A percentile compares a stretch with the other conserved stretches of the same genome.
Conservation (phyloP, 37 sponge, comb jelly and placozoan species). For the Beroe forskalii region DNA sequence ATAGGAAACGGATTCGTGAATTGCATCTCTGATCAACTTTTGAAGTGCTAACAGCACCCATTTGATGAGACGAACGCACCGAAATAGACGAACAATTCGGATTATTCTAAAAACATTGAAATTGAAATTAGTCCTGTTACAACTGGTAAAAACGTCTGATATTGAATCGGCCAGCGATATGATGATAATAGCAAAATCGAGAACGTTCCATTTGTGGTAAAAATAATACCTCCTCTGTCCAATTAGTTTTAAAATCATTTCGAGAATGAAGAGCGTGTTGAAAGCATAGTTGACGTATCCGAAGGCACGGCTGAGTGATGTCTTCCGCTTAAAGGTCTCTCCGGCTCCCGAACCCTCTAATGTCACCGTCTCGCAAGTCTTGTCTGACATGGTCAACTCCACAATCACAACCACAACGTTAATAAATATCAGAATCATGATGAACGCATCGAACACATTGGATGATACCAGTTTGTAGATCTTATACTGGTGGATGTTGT, state of each 20-base stretch:
- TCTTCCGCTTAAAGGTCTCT: background rate
- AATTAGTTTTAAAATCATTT: conserved; percentile 75
- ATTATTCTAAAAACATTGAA: conserved; percentile 69
- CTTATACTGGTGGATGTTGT: conserved; percentile 43
- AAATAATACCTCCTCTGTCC: conserved; percentile 85
- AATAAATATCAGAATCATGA: conserved; percentile 71
- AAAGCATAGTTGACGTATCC: conserved; percentile 72
- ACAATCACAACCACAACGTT: conserved; percentile 71
- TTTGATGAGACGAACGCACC: conserved; percentile 67
- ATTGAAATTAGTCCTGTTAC: background rate
- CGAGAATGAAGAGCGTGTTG: conserved; percentile 71
- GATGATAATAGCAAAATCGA: conserved; percentile 76
- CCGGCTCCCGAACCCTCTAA: conserved; percentile 30
- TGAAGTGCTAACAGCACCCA: conserved; percentile 70
- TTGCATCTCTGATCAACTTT: conserved; percentile 68
- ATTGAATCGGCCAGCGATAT: conserved; percentile 66
- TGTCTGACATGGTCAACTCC: conserved; percentile 67
- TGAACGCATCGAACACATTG: conserved; percentile 69
- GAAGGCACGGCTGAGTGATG: background rate
- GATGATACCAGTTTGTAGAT: conserved; percentile 67
- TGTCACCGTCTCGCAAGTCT: background rate
- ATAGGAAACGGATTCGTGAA: conserved; percentile 70
- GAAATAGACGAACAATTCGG: conserved; percentile 65
- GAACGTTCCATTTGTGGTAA: conserved; percentile 73
- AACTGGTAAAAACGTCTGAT: conserved; percentile 22